phyloP scores from a whole-genome alignment of 1,140 invertebrate genomes.

The Panagrolaimus sp. region DNA sequence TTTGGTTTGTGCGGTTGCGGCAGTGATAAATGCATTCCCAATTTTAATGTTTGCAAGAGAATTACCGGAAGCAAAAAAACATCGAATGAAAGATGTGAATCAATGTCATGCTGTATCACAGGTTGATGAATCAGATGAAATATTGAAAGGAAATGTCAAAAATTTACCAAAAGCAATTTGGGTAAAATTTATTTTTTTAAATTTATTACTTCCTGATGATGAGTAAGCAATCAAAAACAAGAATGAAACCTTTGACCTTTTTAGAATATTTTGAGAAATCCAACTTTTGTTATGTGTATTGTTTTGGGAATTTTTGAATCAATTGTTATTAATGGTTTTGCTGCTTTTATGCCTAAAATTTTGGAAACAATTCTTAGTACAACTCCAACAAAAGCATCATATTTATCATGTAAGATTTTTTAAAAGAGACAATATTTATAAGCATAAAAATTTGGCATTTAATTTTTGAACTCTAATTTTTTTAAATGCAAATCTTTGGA shows the following conservation, averaged over 20 bases:
- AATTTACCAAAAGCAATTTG: constrained; percentile 38
- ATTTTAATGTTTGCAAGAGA: constrained; percentile 54
- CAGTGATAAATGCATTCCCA: constrained; percentile 52
- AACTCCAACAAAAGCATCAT: constrained; percentile 51
- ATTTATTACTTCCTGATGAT: background rate
- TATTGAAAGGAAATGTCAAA: constrained; percentile 40
- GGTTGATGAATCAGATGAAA: constrained; percentile 38
- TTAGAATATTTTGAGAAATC: constrained; percentile 57
- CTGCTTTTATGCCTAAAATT: constrained; percentile 59
- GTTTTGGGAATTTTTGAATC: constrained; percentile 58
- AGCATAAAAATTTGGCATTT: background rate
- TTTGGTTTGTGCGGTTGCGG: constrained; percentile 48
- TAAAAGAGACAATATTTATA: background rate
- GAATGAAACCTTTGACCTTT: background rate
- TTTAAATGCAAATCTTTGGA: too few relatives aligned
- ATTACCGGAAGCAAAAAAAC: constrained; percentile 56
- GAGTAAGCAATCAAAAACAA: background rate
- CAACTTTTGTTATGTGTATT: constrained; percentile 55
- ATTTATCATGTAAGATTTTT: constrained; percentile 51
- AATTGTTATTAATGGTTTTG: constrained; percentile 58
- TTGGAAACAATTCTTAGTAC: constrained; percentile 55
- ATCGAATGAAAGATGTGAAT: constrained; percentile 56
- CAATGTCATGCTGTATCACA: constrained; percentile 54
- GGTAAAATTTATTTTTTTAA: constrained; percentile 27
- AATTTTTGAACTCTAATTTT: too few relatives aligned